Percentiles rank a stretch among this genome's conserved stretches.
Conservation (phyloP, 2,797 vertebrate species). For the Macropus fuliginosus region DNA sequence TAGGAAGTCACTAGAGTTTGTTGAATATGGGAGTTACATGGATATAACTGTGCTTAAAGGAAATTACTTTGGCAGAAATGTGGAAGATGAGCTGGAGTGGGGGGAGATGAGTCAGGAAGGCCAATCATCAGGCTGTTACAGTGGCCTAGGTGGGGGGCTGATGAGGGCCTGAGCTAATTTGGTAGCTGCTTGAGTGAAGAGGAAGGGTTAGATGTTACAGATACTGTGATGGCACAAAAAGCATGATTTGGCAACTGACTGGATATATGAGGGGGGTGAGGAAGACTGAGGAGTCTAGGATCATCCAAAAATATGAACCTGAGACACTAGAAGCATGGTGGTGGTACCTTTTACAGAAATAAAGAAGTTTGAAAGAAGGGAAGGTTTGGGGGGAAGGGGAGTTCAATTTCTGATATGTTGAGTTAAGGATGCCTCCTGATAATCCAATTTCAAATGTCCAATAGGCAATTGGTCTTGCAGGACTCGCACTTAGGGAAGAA, state of each 20-base stretch:
- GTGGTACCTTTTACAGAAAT: not conserved
- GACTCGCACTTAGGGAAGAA: not conserved
- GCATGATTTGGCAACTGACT: not conserved
- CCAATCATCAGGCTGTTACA: not conserved
- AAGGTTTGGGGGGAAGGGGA: not conserved
- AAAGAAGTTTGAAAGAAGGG: not conserved
- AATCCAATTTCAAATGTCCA: too few relatives aligned
- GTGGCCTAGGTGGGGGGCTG: not conserved
- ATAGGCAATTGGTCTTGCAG: not conserved
- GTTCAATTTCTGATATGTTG: too few relatives aligned
- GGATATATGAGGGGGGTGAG: not conserved
- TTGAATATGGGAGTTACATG: not conserved
- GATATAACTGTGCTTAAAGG: not conserved
- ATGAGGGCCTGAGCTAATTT: not conserved
- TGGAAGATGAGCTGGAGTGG: not conserved
- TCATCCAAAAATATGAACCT: not conserved
- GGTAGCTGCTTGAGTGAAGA: too few relatives aligned
- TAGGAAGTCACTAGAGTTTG: not conserved
- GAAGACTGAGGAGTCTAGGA: not conserved
- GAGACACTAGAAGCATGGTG: not conserved
- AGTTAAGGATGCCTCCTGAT: too few relatives aligned
- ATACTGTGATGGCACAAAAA: not conserved
- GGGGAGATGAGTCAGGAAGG: not conserved
- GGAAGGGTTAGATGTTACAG: not conserved
- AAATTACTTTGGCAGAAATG: not conserved